These are phyloP conservation scores for Microctenopoma lineatum DNA, from an alignment of 2,797 vertebrate species.

Conservation along the genomic window DNA sequence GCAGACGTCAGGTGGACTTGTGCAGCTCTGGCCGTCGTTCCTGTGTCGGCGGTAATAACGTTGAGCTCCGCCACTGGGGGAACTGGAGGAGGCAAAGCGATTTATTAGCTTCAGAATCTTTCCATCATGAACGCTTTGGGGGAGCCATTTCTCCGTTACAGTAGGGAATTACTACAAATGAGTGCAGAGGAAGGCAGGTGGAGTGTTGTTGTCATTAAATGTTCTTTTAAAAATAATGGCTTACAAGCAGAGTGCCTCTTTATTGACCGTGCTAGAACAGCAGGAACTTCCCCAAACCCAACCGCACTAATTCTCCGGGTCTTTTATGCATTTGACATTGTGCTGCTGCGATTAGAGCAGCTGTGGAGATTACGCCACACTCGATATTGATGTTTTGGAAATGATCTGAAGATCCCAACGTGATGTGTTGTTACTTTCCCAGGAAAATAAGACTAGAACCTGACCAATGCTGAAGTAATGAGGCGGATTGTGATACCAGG, in stretches of 20 bases:
- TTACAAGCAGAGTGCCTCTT: neutral
- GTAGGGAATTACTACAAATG: conserved; percentile 34
- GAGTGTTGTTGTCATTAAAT: conserved; percentile 35
- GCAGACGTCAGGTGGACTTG: neutral
- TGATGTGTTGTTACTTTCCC: too few relatives aligned
- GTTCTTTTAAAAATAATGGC: conserved; percentile 27
- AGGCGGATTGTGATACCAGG: too few relatives aligned
- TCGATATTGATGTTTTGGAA: neutral
- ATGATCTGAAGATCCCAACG: neutral
- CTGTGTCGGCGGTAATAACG: neutral
- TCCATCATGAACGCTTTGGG: conserved; percentile 40
- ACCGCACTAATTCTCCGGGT: neutral
- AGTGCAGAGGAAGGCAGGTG: conserved; percentile 15
- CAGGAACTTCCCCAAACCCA: neutral
- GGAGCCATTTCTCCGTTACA: conserved; percentile 36
- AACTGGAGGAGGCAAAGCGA: conserved; percentile 43
- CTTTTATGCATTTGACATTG: neutral
- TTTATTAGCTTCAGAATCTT: conserved; percentile 60
- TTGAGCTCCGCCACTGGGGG: conserved; percentile 26
- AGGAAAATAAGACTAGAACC: too few relatives aligned
- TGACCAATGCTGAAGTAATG: too few relatives aligned
- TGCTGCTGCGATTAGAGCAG: neutral
- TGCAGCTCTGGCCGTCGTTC: neutral
- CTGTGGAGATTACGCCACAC: neutral
- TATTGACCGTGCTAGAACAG: neutral